These are phyloP conservation scores for Platichthys stellatus DNA, from an alignment of 2,113 vertebrate species.

Conservation along the genomic window DNA sequence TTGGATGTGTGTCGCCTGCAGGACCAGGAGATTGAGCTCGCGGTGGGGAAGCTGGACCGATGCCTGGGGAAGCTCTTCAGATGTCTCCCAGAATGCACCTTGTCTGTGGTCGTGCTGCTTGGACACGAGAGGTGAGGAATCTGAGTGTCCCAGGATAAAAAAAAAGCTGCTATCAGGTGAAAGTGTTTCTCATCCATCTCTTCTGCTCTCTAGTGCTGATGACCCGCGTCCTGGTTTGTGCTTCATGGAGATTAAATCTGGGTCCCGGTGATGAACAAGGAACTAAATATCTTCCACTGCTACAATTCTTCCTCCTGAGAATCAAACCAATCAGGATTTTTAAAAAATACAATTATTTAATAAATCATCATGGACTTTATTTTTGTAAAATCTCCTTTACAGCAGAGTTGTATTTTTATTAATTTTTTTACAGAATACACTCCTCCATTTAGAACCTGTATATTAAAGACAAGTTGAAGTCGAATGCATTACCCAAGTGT, in stretches of 20 bases:
- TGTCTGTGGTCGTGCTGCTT: conserved; percentile 87
- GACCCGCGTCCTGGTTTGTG: conserved; percentile 73
- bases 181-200: conserved; percentile 5
- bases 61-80: conserved; percentile 84
- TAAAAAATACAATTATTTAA: no score
- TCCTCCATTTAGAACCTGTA: no score
- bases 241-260: conserved; percentile 74
- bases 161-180: neutral
- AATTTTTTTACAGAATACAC: no score
- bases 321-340: neutral
- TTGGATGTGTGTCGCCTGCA: conserved; percentile 35
- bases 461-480: no score
- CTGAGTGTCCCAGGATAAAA: rapidly evolving
- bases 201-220: conserved; percentile 35
- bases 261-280: neutral
- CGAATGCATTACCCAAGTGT: no score
- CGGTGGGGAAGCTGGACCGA: conserved; percentile 82
- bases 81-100: conserved; percentile 79
- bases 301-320: neutral
- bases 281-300: neutral
- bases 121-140: conserved; percentile 82
- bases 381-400: no score
- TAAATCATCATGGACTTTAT: no score
- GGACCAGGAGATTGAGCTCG: conserved; percentile 74
- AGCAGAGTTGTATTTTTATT: no score